phyloP scores from a whole-genome alignment of 2,113 vertebrate species.

The Pungitius pungitius region DNA sequence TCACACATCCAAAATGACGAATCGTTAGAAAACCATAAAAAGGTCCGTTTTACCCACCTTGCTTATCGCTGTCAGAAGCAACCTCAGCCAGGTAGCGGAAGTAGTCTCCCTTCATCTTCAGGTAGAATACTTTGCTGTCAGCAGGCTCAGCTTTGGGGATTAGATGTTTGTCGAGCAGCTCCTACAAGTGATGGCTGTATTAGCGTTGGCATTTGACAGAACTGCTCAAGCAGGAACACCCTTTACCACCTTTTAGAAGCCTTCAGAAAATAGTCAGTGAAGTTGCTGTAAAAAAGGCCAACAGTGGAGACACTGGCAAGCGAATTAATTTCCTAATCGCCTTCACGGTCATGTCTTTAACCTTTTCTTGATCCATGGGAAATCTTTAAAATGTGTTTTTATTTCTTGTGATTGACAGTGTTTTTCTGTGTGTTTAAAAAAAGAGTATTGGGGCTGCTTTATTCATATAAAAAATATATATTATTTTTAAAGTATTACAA shows the following conservation, averaged over 20 bases:
- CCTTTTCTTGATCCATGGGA: too few species aligned
- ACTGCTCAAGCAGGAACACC: not conserved
- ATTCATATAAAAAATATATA: too few species aligned
- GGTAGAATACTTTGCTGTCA: constrained; percentile 97
- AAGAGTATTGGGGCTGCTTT: not conserved
- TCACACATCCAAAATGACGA: not conserved
- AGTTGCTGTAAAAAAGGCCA: not conserved
- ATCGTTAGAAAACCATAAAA: not conserved
- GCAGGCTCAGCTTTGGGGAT: constrained; percentile 62
- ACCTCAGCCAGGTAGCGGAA: constrained; percentile 97
- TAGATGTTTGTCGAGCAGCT: constrained; percentile 74
- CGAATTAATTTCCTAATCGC: not conserved
- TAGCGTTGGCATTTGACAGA: not conserved
- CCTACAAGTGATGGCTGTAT: constrained; percentile 45
- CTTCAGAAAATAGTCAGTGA: not conserved
- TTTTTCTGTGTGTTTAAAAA: not conserved
- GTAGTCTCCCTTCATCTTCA: constrained; percentile 99
- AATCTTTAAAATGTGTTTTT: too few species aligned
- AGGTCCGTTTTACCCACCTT: constrained; percentile 75
- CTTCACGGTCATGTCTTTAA: not conserved
- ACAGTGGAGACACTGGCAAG: not conserved
- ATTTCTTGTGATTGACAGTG: not conserved
- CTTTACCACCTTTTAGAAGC: not conserved
- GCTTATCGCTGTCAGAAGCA: constrained; percentile 85
- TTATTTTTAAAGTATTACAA: too few species aligned